Percentiles rank a stretch among this genome's conserved stretches.
Evolutionary conservation across 2,888 invertebrate genomes (phyloP).

Genomic region (Pilophorus perplexus): DNA sequence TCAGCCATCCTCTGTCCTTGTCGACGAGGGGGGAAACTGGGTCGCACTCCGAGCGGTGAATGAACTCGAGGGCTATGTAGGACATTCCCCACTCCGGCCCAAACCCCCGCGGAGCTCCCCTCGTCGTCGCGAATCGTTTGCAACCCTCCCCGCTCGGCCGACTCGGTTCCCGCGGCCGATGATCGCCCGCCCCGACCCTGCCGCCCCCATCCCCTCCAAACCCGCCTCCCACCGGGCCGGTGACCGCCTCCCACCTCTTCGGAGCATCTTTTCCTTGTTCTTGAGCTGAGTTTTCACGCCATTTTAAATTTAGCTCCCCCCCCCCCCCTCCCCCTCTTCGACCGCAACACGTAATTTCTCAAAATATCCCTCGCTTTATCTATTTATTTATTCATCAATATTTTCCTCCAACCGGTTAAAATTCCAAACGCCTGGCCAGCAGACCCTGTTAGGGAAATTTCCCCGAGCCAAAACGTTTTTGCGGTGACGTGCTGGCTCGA

Average conservation of each 20-base stretch:
- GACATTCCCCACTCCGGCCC: constrained; percentile 17
- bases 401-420: too few species aligned
- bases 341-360: too few species aligned
- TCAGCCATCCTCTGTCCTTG: constrained; percentile 35
- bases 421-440: too few species aligned
- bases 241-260: background rate
- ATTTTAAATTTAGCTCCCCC: background rate
- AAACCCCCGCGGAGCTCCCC: background rate
- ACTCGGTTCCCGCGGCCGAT: background rate
- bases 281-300: background rate
- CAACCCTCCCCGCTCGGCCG: background rate
- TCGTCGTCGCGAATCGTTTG: background rate
- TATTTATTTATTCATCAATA: too few species aligned
- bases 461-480: too few species aligned
- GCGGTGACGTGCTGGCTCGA: too few species aligned
- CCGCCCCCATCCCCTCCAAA: background rate
- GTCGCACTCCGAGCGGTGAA: constrained; percentile 33
- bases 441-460: too few species aligned
- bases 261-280: background rate
- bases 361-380: too few species aligned
- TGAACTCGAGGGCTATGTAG: constrained; percentile 30
- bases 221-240: background rate
- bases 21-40: constrained; percentile 25
- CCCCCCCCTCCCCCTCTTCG: background rate
- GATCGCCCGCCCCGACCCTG: background rate